Conservation (phyloP, 2,113 vertebrate genomes). For the Gulo gulo region DNA sequence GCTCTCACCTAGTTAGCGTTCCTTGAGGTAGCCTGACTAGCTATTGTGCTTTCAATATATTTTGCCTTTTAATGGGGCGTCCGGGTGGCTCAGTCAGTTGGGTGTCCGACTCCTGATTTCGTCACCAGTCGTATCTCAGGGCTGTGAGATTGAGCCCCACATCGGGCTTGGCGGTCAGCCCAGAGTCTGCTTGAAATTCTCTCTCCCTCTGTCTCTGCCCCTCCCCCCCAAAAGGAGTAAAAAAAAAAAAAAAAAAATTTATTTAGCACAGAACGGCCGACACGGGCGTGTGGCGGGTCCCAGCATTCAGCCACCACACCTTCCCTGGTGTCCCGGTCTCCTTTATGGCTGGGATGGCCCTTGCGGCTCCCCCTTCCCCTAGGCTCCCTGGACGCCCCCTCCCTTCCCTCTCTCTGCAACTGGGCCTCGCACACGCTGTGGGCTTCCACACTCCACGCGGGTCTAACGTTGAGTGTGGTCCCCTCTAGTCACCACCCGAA, state of each 20-base stretch:
- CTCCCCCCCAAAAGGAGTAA: background rate
- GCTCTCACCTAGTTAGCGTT: background rate
- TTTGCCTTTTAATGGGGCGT: background rate
- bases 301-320: no score
- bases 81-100: background rate
- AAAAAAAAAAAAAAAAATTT: background rate
- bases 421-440: background rate
- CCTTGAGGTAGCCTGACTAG: background rate
- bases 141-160: background rate
- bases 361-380: background rate
- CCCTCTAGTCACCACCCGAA: background rate
- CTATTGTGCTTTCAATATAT: background rate
- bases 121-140: background rate
- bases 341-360: background rate
- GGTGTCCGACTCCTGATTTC: background rate
- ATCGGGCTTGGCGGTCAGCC: background rate
- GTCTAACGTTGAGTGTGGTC: background rate
- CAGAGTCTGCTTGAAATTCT: background rate
- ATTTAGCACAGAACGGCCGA: no score
- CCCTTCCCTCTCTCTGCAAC: background rate
- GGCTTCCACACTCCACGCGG: background rate
- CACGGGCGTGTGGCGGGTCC: accelerated
- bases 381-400: background rate
- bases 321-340: background rate
- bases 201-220: background rate